Evolutionary conservation across 1,140 invertebrate species (phyloP).

Genomic region (Lamellibrachia luymesi): DNA sequence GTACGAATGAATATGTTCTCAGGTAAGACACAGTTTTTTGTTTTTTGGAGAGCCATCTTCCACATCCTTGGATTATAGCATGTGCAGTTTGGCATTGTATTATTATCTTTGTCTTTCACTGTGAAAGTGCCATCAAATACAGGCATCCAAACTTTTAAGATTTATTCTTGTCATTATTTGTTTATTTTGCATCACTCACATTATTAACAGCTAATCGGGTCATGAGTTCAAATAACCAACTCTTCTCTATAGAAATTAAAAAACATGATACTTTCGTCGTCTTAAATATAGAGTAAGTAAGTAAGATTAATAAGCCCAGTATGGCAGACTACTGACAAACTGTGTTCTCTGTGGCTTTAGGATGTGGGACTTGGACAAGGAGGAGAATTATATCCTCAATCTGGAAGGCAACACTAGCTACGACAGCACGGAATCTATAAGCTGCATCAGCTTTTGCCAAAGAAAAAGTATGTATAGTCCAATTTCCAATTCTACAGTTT

Average conservation of each 20-base stretch:
- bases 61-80: neutral
- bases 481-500: neutral
- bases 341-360: constrained; percentile 52
- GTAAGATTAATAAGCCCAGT: neutral
- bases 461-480: constrained; percentile 53
- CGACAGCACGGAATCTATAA: constrained; percentile 67
- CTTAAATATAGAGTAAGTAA: neutral
- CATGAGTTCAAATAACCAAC: neutral
- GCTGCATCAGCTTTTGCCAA: constrained; percentile 69
- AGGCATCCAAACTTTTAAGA: neutral
- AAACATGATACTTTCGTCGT: neutral
- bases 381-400: constrained; percentile 84
- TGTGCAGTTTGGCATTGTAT: neutral
- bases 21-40: constrained; percentile 36
- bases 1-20: constrained; percentile 61
- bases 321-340: constrained; percentile 67
- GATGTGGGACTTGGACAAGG: constrained; percentile 89
- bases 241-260: neutral
- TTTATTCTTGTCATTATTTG: constrained; percentile 9
- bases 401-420: constrained; percentile 58
- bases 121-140: neutral
- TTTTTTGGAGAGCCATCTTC: neutral
- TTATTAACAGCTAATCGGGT: neutral
- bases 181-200: neutral
- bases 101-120: neutral